Base-by-base conservation (phyloP, 2,888 invertebrate species). In the Linnaemya vulpina region DNA sequence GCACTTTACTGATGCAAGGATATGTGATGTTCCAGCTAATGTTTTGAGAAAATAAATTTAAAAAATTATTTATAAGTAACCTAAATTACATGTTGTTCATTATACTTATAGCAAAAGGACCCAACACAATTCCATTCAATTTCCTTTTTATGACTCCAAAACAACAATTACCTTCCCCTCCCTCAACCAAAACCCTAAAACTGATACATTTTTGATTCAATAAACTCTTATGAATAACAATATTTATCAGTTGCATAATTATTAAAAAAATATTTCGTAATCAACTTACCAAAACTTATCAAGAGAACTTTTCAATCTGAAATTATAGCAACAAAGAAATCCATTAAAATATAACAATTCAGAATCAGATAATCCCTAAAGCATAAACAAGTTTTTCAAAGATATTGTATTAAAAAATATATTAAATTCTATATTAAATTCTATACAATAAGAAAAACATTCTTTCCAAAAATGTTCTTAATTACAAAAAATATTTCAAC, bases 401-500 rank as follows among this genome's bases (percentile, higher is more conserved):
- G 5, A 20, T 13, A 40, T 38, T 38, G n/a, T n/a, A 38, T 1
- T 38, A 40, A 11, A 8, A 62, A 40, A 62, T n/a, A n/a, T n/a
- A n/a, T n/a, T n/a, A n/a, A 40, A 8, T 25, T 46, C 13, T 22
- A 60, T 35, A 17, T n/a, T 43, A 0, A 15, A 40, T 20, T 43
- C 22, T 43, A 43, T 1, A n/a, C 9, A 30, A 9, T 8, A 65
- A 65, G 30, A 25, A 13, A 40, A 40, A 43, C 22, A 1, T 43
- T 25, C 5, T 22, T 9, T 11, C 15, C 46, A n/a, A 17, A 15
- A 73, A 46, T 73, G 30, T 20, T 30, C 62, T 62, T 74, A 74
- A 62, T 74, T 62, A 38, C 35, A 22, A 74, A 51, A 30, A 22
- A 58, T n/a, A 71, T 70, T 40, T 1, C 2, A 53, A 46, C 15